Evolutionary conservation across 2,113 vertebrate species (phyloP), one percentile per base, ranked within the genome.

Genomic region (Erythrolamprus reginae): DNA sequence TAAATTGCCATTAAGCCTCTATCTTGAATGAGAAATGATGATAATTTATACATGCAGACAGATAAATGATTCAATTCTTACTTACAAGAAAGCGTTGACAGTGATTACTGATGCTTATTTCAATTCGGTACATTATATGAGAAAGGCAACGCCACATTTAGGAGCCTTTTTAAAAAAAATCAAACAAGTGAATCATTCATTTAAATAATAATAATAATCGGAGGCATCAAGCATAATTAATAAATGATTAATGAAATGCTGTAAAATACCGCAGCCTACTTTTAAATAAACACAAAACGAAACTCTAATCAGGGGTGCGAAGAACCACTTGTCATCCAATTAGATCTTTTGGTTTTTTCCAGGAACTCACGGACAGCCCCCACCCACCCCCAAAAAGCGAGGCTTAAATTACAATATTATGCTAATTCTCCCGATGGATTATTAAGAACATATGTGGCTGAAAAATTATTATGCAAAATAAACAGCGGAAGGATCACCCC

Each of bases 31-130:
- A 96, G 86, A 95, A 92, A 93, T 95, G 97, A 96, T 97, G 96
- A 97, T 97, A 96, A 97, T 97, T 96, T 98, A 96, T 96, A 97
- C 97, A 95, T 95, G 94, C 96, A 97, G 96, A 97, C 97, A 98
- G 98, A 98, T 97, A 98, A 98, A 98, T 98, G 97, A 97, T 97
- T 97, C 98, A 98, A 98, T 98, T 98, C 97, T 97, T 98, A 92
- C 96, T 97, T 98, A 98, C 98, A 98, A 97, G 98, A 95, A 95
- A 82, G 90, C 93, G 93, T 95, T 98, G 98, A 98, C 98, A 98
- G 94, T 98, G 98, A 98, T 98, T 97, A 95, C 97, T 98, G 97
- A 97, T 89, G 95, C 95, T 98, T 97, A 97, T 98, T 98, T 98
- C 96, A 95, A 96, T 96, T 96, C 86, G 70, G 94, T 96, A 92